Evolutionary conservation across 2,888 invertebrate genomes (phyloP), one percentile per base, ranked within the genome.

Genomic region (Oasisia sp.): DNA sequence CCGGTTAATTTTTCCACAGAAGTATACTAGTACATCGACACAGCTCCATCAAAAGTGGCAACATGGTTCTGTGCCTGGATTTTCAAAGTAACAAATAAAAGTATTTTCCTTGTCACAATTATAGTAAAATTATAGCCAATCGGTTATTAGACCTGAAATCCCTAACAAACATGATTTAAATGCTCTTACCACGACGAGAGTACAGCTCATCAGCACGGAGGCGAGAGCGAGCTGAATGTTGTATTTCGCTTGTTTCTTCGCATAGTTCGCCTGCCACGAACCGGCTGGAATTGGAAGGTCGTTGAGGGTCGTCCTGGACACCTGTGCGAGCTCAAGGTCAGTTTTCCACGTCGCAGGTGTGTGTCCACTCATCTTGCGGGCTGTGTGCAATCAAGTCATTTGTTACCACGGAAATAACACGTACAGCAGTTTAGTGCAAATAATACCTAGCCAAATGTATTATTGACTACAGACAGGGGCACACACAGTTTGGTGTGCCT

Each of bases 281-380:
- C 91, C 91, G n/a, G 91, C 44, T 45, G 91, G 91, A 45, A 91
- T 45, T 14, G 91, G 91, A 32, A 50, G 50, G 50, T 91, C 45
- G 45, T 91, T 91, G 32, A 91, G 50, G 50, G 91, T 91, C 32
- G 91, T 91, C 45, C 50, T 19, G 27, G 45, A n/a, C 4, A 44
- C n/a, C 8, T 44, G 27, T 7, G 91, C 91, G 27, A 91, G 50
- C 50, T 91, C 91, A 91, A 56, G 27, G 44, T 91, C 91, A 14
- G 91, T 19, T 45, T 91, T 91, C 38, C 32, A 90, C n/a, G 44
- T 27, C 5, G 45, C 91, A 19, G 91, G 91, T 14, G 91, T 32
- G 32, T 91, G 45, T 45, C 91, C 91, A n/a, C 91, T 56, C 91
- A 91, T 91, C 44, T 56, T 44, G 3, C 91, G 38, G 38, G 90